Evolutionary conservation across 2,113 vertebrate species (phyloP), one percentile per base, ranked within the genome.

Genomic region (Dolichotis patagonum): DNA sequence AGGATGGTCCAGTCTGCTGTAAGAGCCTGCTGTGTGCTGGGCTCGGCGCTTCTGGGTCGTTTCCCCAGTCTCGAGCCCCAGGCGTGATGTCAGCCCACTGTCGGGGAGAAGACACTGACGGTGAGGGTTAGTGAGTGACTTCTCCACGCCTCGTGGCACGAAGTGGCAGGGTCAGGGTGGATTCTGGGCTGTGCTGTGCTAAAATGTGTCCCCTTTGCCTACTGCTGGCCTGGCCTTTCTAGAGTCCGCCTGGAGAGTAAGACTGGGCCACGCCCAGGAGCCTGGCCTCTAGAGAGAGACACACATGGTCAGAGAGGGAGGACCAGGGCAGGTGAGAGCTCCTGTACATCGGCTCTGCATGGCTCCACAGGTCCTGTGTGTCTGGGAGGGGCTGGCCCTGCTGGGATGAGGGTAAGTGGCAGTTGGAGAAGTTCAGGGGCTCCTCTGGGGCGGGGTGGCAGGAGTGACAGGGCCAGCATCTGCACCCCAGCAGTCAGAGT

Each of bases 1-100:
- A 62, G 78, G 52, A 28, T 1, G 2, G 0, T 30, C 24, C 13
- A 10, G 2, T 28, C 20, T 7, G 3, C 32, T 10, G n/a, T n/a
- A 16, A 26, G 26, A 41, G 32, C 24, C 30, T 32, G 17, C 32
- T 7, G 14, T 1, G 8, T 30, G 62, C 91, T 20, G 41, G 38
- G 38, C 84, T 17, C 13, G 3, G 9, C 1, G 35, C 20, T 30
- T 24, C 78, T 7, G 32, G 11, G 89, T 8, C 1, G 0, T 56
- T 46, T 49, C 32, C 1, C 69, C 3, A 6, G 0, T 4, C 26
- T 86, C 0, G 0, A 8, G 35, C 30, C 13, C 9, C 0, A 2
- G 20, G 3, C 5, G 0, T 0, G 10, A 8, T 16, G 0, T 67
- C 28, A 56, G 58, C 17, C 71, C 1, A 0, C 62, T 38, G 35